phyloP scores from a whole-genome alignment of 2,113 vertebrate species.

The Neofelis nebulosa region DNA sequence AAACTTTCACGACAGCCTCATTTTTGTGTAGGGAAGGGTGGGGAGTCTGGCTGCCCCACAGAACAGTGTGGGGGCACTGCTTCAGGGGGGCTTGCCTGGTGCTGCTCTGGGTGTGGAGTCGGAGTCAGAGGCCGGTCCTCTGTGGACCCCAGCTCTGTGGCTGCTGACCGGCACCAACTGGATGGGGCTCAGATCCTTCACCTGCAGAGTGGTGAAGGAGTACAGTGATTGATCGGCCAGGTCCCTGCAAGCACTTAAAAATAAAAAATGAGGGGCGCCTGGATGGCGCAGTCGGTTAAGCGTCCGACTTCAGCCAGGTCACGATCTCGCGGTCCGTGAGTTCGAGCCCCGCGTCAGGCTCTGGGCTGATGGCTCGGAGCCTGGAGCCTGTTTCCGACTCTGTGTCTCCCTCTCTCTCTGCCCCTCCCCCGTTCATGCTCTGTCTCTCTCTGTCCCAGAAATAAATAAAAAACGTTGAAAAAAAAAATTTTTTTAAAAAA shows the following conservation, averaged over 20 bases:
- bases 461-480: too few species aligned
- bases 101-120: neutral
- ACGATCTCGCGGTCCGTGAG: too few species aligned
- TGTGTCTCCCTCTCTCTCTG: too few species aligned
- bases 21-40: neutral
- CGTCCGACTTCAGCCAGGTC: too few species aligned
- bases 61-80: neutral
- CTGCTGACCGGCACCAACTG: neutral
- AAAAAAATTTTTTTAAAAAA: too few species aligned
- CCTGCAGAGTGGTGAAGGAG: neutral
- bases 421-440: too few species aligned
- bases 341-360: too few species aligned
- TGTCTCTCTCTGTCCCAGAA: too few species aligned
- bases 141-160: fast-evolving
- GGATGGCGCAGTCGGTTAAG: too few species aligned
- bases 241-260: neutral
- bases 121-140: neutral
- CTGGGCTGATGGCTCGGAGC: too few species aligned
- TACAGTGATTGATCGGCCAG: neutral
- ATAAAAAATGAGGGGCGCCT: neutral
- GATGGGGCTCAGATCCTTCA: neutral
- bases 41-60: neutral
- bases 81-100: neutral
- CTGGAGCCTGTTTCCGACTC: too few species aligned
- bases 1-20: neutral